These are phyloP conservation scores for Centropristis striata DNA, from an alignment of 2,113 vertebrate species.

Conservation along the genomic window DNA sequence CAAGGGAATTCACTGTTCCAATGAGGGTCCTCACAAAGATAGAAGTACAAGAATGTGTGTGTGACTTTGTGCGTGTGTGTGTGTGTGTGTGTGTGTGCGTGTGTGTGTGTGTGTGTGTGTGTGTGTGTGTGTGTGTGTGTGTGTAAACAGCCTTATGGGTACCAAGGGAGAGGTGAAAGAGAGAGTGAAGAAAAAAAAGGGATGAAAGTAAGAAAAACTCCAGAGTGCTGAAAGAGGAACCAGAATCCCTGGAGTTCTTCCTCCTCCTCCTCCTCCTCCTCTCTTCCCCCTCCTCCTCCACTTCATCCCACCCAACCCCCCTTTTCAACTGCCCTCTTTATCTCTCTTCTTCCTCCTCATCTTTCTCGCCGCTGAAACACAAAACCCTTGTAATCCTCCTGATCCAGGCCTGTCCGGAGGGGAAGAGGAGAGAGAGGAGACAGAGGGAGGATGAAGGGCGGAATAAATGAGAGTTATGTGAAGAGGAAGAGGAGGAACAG, in stretches of 20 bases:
- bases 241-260: conserved; percentile 62
- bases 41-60: too few relatives aligned
- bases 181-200: conserved; percentile 14
- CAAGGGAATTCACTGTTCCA: too few relatives aligned
- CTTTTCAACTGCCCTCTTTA: conserved; percentile 66
- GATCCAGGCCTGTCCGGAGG: conserved; percentile 66
- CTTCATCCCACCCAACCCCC: conserved; percentile 3
- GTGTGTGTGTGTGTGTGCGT: conserved; percentile 16
- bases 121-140: conserved; percentile 44
- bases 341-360: conserved; percentile 70
- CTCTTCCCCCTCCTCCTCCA: conserved; percentile 7
- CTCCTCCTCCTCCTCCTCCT: conserved; percentile 31
- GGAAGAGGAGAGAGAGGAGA: conserved; percentile 23
- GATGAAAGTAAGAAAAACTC: conserved; percentile 52
- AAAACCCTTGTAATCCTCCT: conserved; percentile 78
- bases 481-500: conserved; percentile 4
- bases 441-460: background rate
- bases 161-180: conserved; percentile 21
- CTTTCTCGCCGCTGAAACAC: conserved; percentile 73
- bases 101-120: conserved; percentile 25
- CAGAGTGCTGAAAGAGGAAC: conserved; percentile 58
- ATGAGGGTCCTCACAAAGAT: too few relatives aligned
- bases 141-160: conserved; percentile 35
- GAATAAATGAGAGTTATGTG: conserved; percentile 22
- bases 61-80: conserved; percentile 12